Conservation (phyloP, 1,140 invertebrate genomes). For the Acyrthosiphon pisum region DNA sequence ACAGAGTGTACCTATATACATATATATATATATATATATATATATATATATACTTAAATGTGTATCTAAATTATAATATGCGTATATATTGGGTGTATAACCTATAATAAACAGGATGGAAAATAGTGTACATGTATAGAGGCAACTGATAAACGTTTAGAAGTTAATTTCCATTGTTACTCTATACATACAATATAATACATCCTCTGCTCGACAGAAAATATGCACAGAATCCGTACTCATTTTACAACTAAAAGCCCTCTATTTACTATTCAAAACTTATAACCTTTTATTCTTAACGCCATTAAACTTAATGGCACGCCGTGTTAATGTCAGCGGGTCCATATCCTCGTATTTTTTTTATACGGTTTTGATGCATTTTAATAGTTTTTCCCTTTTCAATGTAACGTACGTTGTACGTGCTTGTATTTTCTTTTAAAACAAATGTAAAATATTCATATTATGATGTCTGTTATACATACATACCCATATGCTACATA, state of each 20-base stretch:
- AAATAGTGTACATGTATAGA: not conserved
- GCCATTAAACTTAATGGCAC: constrained; percentile 30
- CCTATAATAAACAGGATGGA: not conserved
- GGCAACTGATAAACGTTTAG: constrained; percentile 19
- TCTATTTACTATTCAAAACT: constrained; percentile 21
- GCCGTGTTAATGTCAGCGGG: constrained; percentile 16
- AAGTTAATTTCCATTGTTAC: not conserved
- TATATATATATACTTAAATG: not conserved
- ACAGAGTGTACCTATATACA: not conserved
- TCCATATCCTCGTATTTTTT: constrained; percentile 11
- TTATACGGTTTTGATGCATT: constrained; percentile 17
- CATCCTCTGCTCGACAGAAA: not conserved
- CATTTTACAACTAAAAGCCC: constrained; percentile 16
- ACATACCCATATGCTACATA: not conserved
- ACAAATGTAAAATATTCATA: constrained; percentile 26
- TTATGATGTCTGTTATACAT: not conserved
- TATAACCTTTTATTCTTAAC: constrained; percentile 34
- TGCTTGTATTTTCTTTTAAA: constrained; percentile 25
- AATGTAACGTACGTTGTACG: not conserved
- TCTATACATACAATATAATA: not conserved
- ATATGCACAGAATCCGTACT: constrained; percentile 24
- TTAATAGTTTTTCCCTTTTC: constrained; percentile 36
- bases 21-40: not conserved
- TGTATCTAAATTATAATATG: not conserved
- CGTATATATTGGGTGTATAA: not conserved